These are phyloP conservation scores for Euthynnus affinis DNA, from an alignment of 2,797 vertebrate species.

Conservation along the genomic window DNA sequence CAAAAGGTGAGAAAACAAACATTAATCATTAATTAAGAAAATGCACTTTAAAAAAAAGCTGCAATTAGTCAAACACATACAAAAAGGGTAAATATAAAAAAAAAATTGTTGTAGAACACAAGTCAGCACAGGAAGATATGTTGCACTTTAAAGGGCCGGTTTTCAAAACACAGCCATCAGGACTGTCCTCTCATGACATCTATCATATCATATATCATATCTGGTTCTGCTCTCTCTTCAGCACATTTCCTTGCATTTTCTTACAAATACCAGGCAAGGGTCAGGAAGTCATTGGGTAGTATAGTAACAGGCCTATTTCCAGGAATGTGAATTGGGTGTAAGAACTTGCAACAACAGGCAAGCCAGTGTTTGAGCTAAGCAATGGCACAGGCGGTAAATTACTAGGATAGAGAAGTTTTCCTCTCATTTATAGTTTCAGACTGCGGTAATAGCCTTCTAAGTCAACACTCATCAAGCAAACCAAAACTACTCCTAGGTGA, in stretches of 20 bases:
- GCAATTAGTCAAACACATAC: too few relatives aligned
- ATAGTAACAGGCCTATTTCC: constrained; percentile 44
- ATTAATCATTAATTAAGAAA: too few relatives aligned
- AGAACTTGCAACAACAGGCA: constrained; percentile 58
- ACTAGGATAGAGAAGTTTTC: constrained; percentile 24
- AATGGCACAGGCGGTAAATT: constrained; percentile 35
- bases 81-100: neutral
- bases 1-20: too few relatives aligned
- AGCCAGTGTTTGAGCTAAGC: constrained; percentile 44
- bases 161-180: neutral
- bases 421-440: constrained; percentile 26
- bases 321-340: constrained; percentile 66
- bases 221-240: neutral
- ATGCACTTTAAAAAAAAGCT: too few relatives aligned
- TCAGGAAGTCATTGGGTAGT: constrained; percentile 10
- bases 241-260: neutral
- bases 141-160: neutral
- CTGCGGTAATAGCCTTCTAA: constrained; percentile 20
- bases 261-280: constrained; percentile 22
- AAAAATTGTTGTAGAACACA: neutral
- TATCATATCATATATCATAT: neutral
- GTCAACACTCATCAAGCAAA: constrained; percentile 2
- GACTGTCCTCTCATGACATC: neutral
- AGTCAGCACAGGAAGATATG: neutral
- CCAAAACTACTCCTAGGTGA: neutral